These are phyloP conservation scores for Bothrops alternatus DNA, from an alignment of 2,797 vertebrate genomes.

Conservation along the genomic window DNA sequence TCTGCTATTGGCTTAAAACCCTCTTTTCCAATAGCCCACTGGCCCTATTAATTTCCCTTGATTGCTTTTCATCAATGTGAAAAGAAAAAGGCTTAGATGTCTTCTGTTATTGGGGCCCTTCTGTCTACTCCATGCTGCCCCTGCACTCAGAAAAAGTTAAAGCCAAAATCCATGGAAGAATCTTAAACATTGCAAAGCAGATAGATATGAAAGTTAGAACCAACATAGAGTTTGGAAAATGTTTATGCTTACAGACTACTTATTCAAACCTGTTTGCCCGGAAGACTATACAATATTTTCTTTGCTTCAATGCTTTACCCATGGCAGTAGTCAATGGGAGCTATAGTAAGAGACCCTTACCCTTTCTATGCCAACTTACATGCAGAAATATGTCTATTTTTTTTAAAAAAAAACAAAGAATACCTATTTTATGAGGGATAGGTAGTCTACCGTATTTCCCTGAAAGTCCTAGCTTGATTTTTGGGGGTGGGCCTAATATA, in stretches of 20 bases:
- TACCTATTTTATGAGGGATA: no score
- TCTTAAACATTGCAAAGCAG: background rate
- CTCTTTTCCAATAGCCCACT: background rate
- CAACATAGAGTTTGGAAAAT: background rate
- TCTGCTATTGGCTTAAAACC: background rate
- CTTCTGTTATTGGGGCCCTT: background rate
- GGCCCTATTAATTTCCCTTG: background rate
- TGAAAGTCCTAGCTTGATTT: no score
- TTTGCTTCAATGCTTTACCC: background rate
- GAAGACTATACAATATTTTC: background rate
- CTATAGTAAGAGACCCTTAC: background rate
- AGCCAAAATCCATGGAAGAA: background rate
- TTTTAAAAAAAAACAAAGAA: no score
- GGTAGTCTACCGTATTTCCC: no score
- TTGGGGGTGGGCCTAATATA: no score
- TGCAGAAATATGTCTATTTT: background rate
- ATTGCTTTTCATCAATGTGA: background rate
- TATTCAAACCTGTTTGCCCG: background rate
- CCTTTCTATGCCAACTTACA: background rate
- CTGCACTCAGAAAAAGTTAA: background rate
- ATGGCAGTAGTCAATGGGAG: background rate
- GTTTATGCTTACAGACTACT: background rate
- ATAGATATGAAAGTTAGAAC: background rate
- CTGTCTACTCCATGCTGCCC: background rate
- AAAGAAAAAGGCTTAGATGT: background rate